Base-by-base conservation (phyloP, 2,797 vertebrate species). In the Arrhamphus sclerolepis region DNA sequence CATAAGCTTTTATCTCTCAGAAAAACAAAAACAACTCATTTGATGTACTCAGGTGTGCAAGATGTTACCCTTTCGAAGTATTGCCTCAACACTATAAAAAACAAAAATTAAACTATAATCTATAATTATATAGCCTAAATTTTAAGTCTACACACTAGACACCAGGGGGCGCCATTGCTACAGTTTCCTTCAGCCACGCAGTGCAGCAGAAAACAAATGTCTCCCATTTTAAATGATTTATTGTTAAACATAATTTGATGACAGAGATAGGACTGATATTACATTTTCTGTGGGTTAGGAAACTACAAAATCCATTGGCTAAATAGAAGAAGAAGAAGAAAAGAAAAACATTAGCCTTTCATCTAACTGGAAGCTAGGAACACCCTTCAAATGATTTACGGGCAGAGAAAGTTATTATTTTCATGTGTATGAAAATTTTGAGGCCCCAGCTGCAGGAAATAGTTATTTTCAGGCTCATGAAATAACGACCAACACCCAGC, bases 401-500 rank as follows among this genome's bases (percentile, higher is more conserved):
- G 39, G 47, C 38, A 21, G 34, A 4, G 38, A 34, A 68, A 66
- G 56, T 63, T 47, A 29, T 38, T 68, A 55, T 68, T 71, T 72
- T 55, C 21, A 39, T 62, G 16, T 62, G 53, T 55, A 42, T 62
- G 18, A 66, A 66, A 58, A 39, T 40, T 20, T 76, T 17, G 6
- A 63, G 42, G 53, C 20, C 21, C 16, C 14, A 46, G 28, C 51
- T 55, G 51, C 26, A 58, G 48, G 62, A 71, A 66, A 55, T 39
- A 18, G 26, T 66, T 8, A 21, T 50, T 54, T 19, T 63, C 51
- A 63, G 69, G 41, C 65, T 84, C 71, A 82, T 83, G 57, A 86
- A 87, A 80, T 66, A 77, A 82, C 70, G 65, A 88, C 84, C 74
- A 78, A 79, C 78, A 84, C 57, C 62, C 62, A 58, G 63, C 72